Conservation (phyloP, 2,888 invertebrate genomes). For the Bibio marci region DNA sequence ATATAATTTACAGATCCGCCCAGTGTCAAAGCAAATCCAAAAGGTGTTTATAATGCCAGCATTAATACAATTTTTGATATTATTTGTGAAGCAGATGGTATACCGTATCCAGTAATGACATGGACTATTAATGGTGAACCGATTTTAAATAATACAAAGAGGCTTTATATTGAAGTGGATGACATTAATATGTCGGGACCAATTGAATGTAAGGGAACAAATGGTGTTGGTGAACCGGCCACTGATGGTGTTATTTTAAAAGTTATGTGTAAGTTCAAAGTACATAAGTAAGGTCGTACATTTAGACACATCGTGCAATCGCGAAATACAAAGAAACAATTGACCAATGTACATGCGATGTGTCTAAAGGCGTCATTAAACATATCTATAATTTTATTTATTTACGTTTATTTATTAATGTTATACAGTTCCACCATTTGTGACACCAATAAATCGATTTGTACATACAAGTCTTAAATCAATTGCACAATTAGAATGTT, state of each 20-base stretch:
- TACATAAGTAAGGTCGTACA: too few species aligned
- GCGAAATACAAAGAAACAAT: too few species aligned
- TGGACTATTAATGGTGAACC: conserved; percentile 42
- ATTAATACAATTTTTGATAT: conserved; percentile 60
- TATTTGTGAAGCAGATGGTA: conserved; percentile 52
- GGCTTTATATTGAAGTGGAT: conserved; percentile 23
- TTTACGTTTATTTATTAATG: background rate
- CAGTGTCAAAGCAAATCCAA: conserved; percentile 41
- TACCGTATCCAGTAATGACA: conserved; percentile 51
- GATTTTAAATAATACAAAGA: conserved; percentile 17
- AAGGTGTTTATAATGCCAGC: conserved; percentile 51
- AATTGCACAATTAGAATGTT: conserved; percentile 50
- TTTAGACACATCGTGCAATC: too few species aligned
- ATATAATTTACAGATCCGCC: conserved; percentile 41
- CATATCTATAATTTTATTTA: background rate
- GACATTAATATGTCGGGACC: conserved; percentile 49
- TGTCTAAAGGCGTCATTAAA: background rate
- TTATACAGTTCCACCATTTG: conserved; percentile 55
- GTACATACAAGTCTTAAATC: conserved; percentile 59
- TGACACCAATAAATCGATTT: conserved; percentile 43
- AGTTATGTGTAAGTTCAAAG: conserved; percentile 50
- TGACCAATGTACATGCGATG: background rate
- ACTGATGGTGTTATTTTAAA: conserved; percentile 46
- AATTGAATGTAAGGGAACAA: conserved; percentile 55
- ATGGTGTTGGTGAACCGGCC: conserved; percentile 59